phyloP scores from a whole-genome alignment of 2,888 invertebrate species.

The Conomelus anceps region DNA sequence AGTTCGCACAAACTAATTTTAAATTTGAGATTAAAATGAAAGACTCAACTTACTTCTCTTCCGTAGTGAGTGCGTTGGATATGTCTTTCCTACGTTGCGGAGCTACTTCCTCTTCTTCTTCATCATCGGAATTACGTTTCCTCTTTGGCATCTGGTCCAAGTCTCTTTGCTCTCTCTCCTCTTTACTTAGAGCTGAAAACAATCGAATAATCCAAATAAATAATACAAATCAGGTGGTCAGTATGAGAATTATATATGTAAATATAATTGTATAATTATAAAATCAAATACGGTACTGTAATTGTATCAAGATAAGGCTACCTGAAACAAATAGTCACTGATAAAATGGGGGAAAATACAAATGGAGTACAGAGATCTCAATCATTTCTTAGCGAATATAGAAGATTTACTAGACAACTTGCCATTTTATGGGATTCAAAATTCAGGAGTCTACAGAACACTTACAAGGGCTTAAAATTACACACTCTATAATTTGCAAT shows the following conservation, averaged over 20 bases:
- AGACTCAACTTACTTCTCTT: constrained; percentile 50
- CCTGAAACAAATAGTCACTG: too few species aligned
- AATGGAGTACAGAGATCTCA: too few species aligned
- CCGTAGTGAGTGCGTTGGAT: constrained; percentile 54
- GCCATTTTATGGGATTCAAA: too few species aligned
- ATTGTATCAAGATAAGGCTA: too few species aligned
- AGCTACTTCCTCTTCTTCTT: constrained; percentile 51
- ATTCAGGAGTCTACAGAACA: too few species aligned
- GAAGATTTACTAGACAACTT: too few species aligned
- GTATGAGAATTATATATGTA: background rate
- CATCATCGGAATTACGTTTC: constrained; percentile 43
- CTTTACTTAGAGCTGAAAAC: constrained; percentile 68
- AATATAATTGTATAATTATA: too few species aligned
- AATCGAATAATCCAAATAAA: constrained; percentile 5
- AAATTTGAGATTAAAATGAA: background rate
- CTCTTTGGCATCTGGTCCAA: constrained; percentile 65
- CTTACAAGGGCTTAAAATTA: too few species aligned
- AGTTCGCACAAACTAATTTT: background rate
- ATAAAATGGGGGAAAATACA: too few species aligned
- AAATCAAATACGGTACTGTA: too few species aligned
- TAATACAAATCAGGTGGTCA: background rate
- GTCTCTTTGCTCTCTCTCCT: constrained; percentile 90
- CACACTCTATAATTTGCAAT: too few species aligned
- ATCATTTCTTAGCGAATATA: too few species aligned
- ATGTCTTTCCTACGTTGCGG: constrained; percentile 51